Base-by-base conservation (phyloP, 2,888 invertebrate genomes). In the Loripinus fragilis region DNA sequence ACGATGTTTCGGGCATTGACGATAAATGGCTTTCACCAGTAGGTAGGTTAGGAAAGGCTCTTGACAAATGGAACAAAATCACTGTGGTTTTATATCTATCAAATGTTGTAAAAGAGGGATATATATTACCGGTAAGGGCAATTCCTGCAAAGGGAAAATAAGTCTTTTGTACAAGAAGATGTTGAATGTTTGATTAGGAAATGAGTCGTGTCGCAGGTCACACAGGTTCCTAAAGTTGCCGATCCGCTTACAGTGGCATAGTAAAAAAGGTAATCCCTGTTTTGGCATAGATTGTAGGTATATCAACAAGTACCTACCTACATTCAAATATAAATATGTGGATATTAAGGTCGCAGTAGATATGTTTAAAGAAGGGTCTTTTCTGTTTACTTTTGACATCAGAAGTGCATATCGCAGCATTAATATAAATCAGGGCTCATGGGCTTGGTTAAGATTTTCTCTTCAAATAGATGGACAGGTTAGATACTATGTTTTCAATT, bases 241-340 rank as follows among this genome's bases (percentile, higher is more conserved):
- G 73, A 82, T 70, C 69, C 78, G 23, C 55, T 80, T 7, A 83
- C 81, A 12, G 80, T 83, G 15, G 80, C 76, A 12, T 80, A 72
- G 28, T 45, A 67, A 42, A 23, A 45, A 23, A 8, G 73, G 74
- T 17, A 78, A 78, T 28, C 71, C 71, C 28, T 52, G 71, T n/a
- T 60, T 75, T 15, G 74, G 74, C 12, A 33, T 80, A 30, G 78
- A 84, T 42, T 81, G 74, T 65, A 67, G 75, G 35, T 75, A 81
- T 42, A 77, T 78, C n/a, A 81, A 78, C 68, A 35, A 48, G 15
- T 42, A 38, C 66, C 52, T 81, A 23, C 78, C 72, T 69, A 45
- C 73, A 35, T 79, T 74, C 23, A 72, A 67, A 69, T 64, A 71
- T 52, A 73, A 72, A 41, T 78, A 71, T 28, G 78, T 75, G 35